Evolutionary conservation across 2,888 invertebrate species (phyloP).

Genomic region (Antheraea assamensis): DNA sequence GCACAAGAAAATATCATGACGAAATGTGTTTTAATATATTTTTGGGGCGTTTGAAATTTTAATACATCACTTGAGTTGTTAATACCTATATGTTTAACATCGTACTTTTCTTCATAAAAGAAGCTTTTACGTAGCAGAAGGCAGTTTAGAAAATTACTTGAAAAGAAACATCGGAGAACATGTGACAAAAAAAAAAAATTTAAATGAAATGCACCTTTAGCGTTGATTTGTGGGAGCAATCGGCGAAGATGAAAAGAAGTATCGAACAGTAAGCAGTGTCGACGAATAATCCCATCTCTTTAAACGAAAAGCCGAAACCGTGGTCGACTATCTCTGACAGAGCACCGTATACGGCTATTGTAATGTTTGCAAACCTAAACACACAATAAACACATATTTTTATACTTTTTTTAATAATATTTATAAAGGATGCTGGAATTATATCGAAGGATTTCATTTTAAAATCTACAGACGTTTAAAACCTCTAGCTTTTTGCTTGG

Average conservation of each 20-base stretch:
- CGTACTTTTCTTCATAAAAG: too few species aligned
- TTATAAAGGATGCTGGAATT: not conserved
- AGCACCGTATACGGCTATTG: slow-evolving; percentile 85
- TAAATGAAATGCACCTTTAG: slow-evolving; percentile 57
- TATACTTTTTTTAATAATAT: not conserved
- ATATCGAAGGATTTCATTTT: not conserved
- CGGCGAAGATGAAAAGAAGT: slow-evolving; percentile 84
- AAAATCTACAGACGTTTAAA: not conserved
- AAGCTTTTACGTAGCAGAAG: too few species aligned
- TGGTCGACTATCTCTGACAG: slow-evolving; percentile 86
- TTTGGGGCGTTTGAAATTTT: too few species aligned
- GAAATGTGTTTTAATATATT: too few species aligned
- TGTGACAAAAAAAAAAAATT: not conserved
- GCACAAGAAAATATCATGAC: too few species aligned
- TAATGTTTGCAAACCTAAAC: slow-evolving; percentile 84
- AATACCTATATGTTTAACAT: too few species aligned
- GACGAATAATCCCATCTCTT: slow-evolving; percentile 85
- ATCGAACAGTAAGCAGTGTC: slow-evolving; percentile 83
- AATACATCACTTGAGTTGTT: too few species aligned
- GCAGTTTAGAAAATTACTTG: not conserved
- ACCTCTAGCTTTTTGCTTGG: not conserved
- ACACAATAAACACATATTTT: slow-evolving; percentile 5
- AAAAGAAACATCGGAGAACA: not conserved
- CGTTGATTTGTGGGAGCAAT: slow-evolving; percentile 86
- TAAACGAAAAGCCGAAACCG: slow-evolving; percentile 84